These are phyloP conservation scores for Arctocebus calabarensis DNA, from an alignment of 2,797 vertebrate genomes.

Conservation along the genomic window DNA sequence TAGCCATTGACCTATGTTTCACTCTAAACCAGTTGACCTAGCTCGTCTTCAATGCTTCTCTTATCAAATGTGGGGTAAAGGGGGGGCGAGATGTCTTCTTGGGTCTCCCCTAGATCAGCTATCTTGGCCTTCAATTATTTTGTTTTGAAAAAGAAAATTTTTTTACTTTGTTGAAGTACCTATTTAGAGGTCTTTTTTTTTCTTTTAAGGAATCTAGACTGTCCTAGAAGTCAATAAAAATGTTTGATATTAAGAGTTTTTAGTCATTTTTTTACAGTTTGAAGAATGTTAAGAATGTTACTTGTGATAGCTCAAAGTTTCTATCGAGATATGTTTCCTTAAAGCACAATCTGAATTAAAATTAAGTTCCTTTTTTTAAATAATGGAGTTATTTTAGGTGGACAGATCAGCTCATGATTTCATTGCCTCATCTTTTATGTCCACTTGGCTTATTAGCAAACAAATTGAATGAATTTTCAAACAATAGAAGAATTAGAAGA, in stretches of 20 bases:
- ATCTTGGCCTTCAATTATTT: neutral
- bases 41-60: neutral
- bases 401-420: slow-evolving; percentile 14
- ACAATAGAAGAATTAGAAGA: slow-evolving; percentile 65
- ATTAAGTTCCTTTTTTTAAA: neutral
- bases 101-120: neutral
- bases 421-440: slow-evolving; percentile 55
- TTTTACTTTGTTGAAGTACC: neutral
- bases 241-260: neutral
- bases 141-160: neutral
- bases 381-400: slow-evolving; percentile 6
- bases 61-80: neutral
- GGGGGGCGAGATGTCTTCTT: neutral
- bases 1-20: neutral
- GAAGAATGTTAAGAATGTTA: neutral
- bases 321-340: neutral
- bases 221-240: neutral
- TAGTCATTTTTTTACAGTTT: neutral
- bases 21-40: neutral
- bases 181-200: neutral
- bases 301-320: neutral
- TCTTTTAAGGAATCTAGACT: neutral
- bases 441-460: slow-evolving; percentile 48
- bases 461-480: slow-evolving; percentile 56
- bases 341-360: slow-evolving; percentile 32